Conservation (phyloP, 2,113 vertebrate genomes). For the Melanostigma gelatinosum region DNA sequence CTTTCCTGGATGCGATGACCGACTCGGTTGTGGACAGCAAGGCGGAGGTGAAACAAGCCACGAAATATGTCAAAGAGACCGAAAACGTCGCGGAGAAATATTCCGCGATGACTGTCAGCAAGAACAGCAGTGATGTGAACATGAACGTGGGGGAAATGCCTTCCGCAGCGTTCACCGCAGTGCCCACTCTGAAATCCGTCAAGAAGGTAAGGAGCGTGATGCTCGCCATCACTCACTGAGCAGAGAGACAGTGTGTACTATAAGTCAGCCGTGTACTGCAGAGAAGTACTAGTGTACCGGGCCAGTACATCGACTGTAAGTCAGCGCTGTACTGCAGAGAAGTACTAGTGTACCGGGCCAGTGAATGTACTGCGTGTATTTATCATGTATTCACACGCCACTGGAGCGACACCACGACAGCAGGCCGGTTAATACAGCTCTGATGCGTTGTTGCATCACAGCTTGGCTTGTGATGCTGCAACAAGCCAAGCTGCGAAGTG, state of each 20-base stretch:
- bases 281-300: constrained; percentile 4
- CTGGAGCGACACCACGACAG: not conserved
- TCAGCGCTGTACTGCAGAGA: constrained; percentile 33
- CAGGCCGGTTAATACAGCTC: not conserved
- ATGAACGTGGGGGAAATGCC: constrained; percentile 83
- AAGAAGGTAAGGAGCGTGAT: constrained; percentile 83
- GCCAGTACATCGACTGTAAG: not conserved
- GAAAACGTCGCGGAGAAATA: constrained; percentile 87
- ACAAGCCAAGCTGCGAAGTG: not conserved
- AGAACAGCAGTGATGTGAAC: constrained; percentile 83
- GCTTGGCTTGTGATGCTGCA: constrained; percentile 31
- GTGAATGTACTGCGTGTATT: not conserved
- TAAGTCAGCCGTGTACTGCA: constrained; percentile 28
- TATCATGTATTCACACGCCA: not conserved
- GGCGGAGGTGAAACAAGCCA: constrained; percentile 85
- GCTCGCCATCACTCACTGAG: constrained; percentile 33
- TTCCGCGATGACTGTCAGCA: constrained; percentile 83
- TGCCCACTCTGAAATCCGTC: constrained; percentile 83
- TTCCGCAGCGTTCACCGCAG: constrained; percentile 84
- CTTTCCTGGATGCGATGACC: constrained; percentile 76
- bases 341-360: not conserved
- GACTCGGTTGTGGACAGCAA: constrained; percentile 76
- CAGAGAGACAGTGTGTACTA: constrained; percentile 10
- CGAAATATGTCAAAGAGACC: constrained; percentile 87
- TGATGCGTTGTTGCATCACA: not conserved